Evolutionary conservation across 2,888 invertebrate species (phyloP).

Genomic region (Drosophila ustulata): DNA sequence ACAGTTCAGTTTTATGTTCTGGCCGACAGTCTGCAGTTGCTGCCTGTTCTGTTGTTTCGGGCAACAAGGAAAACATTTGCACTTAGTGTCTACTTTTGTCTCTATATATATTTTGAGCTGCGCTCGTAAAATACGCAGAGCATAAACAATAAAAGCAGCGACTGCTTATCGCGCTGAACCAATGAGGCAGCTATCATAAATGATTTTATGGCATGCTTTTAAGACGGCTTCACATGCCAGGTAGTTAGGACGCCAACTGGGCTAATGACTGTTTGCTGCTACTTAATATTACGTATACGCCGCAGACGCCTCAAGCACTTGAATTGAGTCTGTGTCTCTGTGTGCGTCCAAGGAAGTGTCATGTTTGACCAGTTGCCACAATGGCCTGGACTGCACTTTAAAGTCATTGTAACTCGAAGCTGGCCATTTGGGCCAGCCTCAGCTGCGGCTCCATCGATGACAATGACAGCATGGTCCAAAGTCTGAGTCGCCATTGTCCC

Average conservation of each 20-base stretch:
- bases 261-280: slow-evolving; percentile 40
- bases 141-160: slow-evolving; percentile 52
- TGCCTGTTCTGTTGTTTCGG: neutral
- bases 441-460: slow-evolving; percentile 38
- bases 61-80: slow-evolving; percentile 51
- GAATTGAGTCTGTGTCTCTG: neutral
- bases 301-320: slow-evolving; percentile 19
- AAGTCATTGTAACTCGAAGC: slow-evolving; percentile 71
- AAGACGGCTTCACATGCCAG: slow-evolving; percentile 33
- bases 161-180: slow-evolving; percentile 52
- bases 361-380: slow-evolving; percentile 57
- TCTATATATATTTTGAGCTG: slow-evolving; percentile 30
- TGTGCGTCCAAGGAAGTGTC: slow-evolving; percentile 53
- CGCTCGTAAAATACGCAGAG: slow-evolving; percentile 56
- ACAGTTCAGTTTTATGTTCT: slow-evolving; percentile 30
- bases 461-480: slow-evolving; percentile 45
- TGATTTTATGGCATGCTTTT: slow-evolving; percentile 30
- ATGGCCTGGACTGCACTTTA: slow-evolving; percentile 52
- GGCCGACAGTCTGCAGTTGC: slow-evolving; percentile 12
- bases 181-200: slow-evolving; percentile 48
- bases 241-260: slow-evolving; percentile 40
- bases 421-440: slow-evolving; percentile 43
- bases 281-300: slow-evolving; percentile 54
- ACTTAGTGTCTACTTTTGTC: slow-evolving; percentile 44
- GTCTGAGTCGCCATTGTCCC: slow-evolving; percentile 49